Conservation (phyloP, 2,113 vertebrate genomes). For the Halcyon malimbica region DNA sequence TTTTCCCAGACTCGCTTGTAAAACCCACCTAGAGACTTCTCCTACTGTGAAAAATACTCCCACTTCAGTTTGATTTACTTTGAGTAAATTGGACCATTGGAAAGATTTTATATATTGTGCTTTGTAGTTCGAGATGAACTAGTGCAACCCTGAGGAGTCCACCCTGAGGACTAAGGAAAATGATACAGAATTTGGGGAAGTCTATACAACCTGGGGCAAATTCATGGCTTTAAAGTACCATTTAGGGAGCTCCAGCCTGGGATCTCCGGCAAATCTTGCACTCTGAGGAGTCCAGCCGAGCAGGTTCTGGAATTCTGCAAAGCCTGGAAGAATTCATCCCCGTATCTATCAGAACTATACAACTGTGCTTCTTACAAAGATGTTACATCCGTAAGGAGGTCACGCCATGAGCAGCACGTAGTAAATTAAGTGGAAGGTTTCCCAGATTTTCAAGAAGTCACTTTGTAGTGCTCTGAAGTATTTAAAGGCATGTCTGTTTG, state of each 20-base stretch:
- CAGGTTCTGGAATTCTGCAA: neutral
- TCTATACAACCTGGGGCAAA: neutral
- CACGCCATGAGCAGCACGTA: constrained; percentile 6
- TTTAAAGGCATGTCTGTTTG: constrained; percentile 64
- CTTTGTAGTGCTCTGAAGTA: constrained; percentile 58
- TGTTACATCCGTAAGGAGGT: constrained; percentile 19
- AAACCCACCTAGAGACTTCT: constrained; percentile 65
- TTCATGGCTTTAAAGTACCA: neutral
- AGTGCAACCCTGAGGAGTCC: neutral
- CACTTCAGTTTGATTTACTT: neutral
- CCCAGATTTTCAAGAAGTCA: constrained; percentile 31
- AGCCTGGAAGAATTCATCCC: neutral
- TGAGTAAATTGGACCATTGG: neutral
- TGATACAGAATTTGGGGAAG: neutral
- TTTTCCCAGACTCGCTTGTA: constrained; percentile 66
- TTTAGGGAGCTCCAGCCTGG: neutral
- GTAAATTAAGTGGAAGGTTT: constrained; percentile 44
- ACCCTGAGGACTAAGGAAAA: neutral
- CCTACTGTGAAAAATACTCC: constrained; percentile 58
- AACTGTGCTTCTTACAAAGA: constrained; percentile 22
- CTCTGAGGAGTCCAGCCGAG: neutral
- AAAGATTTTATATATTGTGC: neutral
- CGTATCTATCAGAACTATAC: neutral
- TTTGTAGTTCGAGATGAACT: neutral
- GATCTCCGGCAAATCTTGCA: neutral